Evolutionary conservation across 1,140 invertebrate species (phyloP).

Genomic region (Carcinoscorpius rotundicauda): DNA sequence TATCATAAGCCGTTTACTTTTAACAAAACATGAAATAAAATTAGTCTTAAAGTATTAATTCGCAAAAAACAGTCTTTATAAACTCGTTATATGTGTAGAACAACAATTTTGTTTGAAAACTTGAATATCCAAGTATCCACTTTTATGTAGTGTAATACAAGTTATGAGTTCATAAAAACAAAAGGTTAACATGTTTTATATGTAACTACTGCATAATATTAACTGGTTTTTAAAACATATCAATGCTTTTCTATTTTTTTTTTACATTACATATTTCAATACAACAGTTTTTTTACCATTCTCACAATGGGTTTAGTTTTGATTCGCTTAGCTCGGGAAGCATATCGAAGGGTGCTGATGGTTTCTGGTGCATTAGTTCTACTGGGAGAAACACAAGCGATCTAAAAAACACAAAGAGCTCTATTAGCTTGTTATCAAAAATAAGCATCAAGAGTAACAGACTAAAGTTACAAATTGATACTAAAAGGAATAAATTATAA

Average conservation of each 20-base stretch:
- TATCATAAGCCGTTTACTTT: too few species aligned
- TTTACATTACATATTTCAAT: not conserved
- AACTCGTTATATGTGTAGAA: too few species aligned
- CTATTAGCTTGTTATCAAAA: not conserved
- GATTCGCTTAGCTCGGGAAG: constrained; percentile 71
- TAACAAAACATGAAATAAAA: too few species aligned
- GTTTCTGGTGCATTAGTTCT: constrained; percentile 77
- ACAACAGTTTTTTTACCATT: constrained; percentile 54
- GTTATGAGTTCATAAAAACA: too few species aligned
- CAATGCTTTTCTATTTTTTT: not conserved
- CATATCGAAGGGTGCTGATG: constrained; percentile 80
- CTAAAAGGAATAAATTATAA: too few species aligned
- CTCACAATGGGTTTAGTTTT: constrained; percentile 78
- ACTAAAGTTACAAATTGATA: not conserved
- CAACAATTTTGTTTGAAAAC: too few species aligned
- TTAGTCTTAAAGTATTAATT: too few species aligned
- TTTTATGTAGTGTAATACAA: too few species aligned
- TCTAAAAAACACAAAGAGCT: constrained; percentile 41
- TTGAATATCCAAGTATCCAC: too few species aligned
- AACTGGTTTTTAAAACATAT: too few species aligned
- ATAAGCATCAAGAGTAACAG: not conserved
- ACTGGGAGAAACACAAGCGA: constrained; percentile 80
- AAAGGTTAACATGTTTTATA: not conserved
- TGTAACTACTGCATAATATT: not conserved
- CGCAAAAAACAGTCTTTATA: too few species aligned